phyloP scores from a whole-genome alignment of 2,888 invertebrate species.

The Acanthosepion pharaonis region DNA sequence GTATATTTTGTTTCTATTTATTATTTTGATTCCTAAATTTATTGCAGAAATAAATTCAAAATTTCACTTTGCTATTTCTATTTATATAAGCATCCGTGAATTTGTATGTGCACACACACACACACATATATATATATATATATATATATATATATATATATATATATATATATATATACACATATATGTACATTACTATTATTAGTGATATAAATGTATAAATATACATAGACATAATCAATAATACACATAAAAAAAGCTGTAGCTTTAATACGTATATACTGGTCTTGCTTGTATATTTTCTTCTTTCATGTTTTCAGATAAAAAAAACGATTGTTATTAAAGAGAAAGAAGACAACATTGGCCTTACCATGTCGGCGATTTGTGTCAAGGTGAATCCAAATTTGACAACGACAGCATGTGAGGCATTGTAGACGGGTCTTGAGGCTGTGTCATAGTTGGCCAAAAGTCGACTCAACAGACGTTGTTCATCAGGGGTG shows the following conservation, averaged over 20 bases:
- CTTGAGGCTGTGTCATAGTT: conserved; percentile 70
- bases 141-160: not conserved
- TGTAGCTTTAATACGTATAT: not conserved
- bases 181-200: not conserved
- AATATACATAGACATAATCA: not conserved
- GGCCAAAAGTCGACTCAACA: conserved; percentile 64
- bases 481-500: conserved; percentile 70
- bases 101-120: no score
- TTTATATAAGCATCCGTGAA: not conserved
- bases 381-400: conserved; percentile 72
- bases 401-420: conserved; percentile 69
- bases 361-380: conserved; percentile 70
- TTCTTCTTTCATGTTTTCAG: not conserved
- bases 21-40: no score
- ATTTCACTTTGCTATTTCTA: not conserved
- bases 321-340: not conserved
- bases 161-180: not conserved
- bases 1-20: no score
- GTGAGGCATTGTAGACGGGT: conserved; percentile 71
- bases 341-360: not conserved
- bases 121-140: not conserved
- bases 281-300: not conserved
- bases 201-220: not conserved
- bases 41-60: not conserved
- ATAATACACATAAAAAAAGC: not conserved